Base-by-base conservation (phyloP, 1,140 invertebrate genomes). In the Drosophila seguyi region DNA sequence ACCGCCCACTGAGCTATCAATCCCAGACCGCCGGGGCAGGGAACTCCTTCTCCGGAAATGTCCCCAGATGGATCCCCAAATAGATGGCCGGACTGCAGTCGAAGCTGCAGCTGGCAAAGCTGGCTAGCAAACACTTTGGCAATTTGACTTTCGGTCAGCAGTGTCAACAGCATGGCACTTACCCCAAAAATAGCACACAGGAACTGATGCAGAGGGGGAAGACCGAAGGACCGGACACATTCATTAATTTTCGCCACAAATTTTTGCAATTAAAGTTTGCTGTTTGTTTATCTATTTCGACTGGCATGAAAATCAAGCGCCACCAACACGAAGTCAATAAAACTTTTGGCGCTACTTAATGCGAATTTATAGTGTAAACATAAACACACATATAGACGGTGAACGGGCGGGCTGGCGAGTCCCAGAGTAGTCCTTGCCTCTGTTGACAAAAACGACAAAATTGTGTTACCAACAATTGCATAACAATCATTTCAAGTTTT, bases 401-500 rank as follows among this genome's bases (percentile, higher is more conserved):
- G 22, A 4, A 8, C 4, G 20, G 7, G 3, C 14, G 13, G 53
- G 34, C 22, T 11, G 14, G 1, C 14, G 41, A 11, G 18, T 20
- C n/a, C 45, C 29, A 14, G 52, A 55, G 61, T 39, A 50, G 61
- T 59, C 27, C 18, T n/a, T 60, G 66, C 67, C 50, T 41, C 52
- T 72, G 66, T 50, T 83, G 80, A 77, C 65, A 90, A 88, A 82
- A 83, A 88, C 69, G 88, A 91, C 80, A 81, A 91, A 91, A 91
- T 91, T 84, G 83, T 86, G 88, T 91, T 91, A 87, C 88, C 87
- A 91, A 91, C 88, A 91, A 91, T 91, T 91, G 88, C 88, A 91
- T 91, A 91, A 91, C 87, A 91, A 91, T 91, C 88, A 91, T 91
- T 91, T 91, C 90, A 91, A 91, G 88, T 91, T 91, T 91, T 88